Conservation (phyloP, 2,888 invertebrate species). For the Agrotis clavis region DNA sequence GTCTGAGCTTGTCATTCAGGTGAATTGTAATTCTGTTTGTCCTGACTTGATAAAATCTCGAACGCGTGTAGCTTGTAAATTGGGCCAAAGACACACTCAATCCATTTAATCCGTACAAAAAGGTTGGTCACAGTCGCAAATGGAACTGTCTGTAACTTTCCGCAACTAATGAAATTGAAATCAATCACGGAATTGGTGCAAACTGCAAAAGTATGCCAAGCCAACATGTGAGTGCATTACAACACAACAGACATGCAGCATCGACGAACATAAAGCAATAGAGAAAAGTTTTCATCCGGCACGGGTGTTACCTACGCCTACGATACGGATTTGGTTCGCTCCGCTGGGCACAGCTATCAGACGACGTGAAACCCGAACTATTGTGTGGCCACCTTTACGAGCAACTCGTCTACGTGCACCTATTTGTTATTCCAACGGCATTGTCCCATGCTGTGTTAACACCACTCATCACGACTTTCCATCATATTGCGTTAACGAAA, state of each 20-base stretch:
- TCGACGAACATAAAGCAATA: slow-evolving; percentile 59
- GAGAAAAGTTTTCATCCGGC: slow-evolving; percentile 69
- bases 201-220: slow-evolving; percentile 58
- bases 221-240: slow-evolving; percentile 40
- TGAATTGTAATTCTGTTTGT: slow-evolving; percentile 44
- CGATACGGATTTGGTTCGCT: slow-evolving; percentile 66
- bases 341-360: slow-evolving; percentile 69
- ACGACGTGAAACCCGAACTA: slow-evolving; percentile 65
- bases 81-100: slow-evolving; percentile 57
- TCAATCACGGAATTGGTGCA: slow-evolving; percentile 59
- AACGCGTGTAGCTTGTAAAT: slow-evolving; percentile 60
- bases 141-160: slow-evolving; percentile 50
- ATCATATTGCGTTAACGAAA: slow-evolving; percentile 53
- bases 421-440: slow-evolving; percentile 65
- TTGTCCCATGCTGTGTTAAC: slow-evolving; percentile 62
- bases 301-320: slow-evolving; percentile 58
- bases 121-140: slow-evolving; percentile 47
- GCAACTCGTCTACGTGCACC: slow-evolving; percentile 57
- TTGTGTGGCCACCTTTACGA: slow-evolving; percentile 63
- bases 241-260: slow-evolving; percentile 34
- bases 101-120: slow-evolving; percentile 64
- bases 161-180: slow-evolving; percentile 59
- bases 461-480: slow-evolving; percentile 64
- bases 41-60: slow-evolving; percentile 47
- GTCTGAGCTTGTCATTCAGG: slow-evolving; percentile 24